A percentile compares a stretch with the other conserved stretches of the same genome.
phyloP scores from a whole-genome alignment of 2,113 vertebrate genomes.

The Rafetus swinhoei region DNA sequence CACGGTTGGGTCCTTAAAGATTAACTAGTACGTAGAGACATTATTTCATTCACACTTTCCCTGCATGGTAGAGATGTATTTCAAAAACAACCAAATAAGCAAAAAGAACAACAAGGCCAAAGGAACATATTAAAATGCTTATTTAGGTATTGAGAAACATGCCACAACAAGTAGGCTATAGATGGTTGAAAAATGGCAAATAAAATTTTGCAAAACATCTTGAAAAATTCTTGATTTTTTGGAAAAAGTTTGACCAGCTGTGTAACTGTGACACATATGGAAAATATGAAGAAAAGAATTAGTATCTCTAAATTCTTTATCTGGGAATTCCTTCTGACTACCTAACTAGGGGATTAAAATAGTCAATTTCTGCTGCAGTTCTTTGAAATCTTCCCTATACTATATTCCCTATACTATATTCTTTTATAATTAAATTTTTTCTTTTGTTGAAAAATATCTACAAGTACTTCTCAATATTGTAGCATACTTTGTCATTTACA shows the following conservation, averaged over 20 bases:
- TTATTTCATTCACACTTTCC: not conserved
- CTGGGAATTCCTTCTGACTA: not conserved
- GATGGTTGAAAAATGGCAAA: not conserved
- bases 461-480: too few relatives aligned
- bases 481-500: too few relatives aligned
- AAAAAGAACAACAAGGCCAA: not conserved
- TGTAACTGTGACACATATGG: not conserved
- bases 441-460: too few relatives aligned
- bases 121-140: not conserved
- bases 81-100: not conserved
- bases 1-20: not conserved
- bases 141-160: not conserved
- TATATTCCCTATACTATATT: too few relatives aligned
- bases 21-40: not conserved
- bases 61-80: not conserved
- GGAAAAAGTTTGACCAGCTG: not conserved
- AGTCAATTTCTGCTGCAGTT: not conserved
- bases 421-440: too few relatives aligned
- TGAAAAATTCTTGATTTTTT: not conserved
- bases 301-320: not conserved
- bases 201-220: not conserved
- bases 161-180: not conserved
- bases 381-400: constrained; percentile 8
- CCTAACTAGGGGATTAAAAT: not conserved
- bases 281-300: not conserved